phyloP scores from a whole-genome alignment of 2,113 vertebrate genomes.

The Columbina picui region DNA sequence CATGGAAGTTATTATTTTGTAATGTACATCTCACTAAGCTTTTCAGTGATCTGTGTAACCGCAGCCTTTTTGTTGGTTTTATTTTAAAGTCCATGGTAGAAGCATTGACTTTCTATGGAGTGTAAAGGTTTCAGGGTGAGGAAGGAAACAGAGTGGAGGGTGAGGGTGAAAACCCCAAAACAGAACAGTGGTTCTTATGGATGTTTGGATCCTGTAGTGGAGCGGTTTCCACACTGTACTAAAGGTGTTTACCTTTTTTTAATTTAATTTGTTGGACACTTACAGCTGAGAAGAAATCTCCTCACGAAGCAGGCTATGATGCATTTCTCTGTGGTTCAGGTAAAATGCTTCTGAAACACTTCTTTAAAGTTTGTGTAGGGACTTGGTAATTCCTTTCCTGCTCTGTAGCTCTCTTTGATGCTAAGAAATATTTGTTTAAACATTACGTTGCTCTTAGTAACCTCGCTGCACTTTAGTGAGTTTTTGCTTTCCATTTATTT shows the following conservation, averaged over 20 bases:
- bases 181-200: neutral
- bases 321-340: slow-evolving; percentile 82
- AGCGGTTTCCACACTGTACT: neutral
- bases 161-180: neutral
- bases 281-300: slow-evolving; percentile 68
- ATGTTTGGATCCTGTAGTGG: neutral
- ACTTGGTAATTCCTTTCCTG: neutral
- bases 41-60: neutral
- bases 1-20: neutral
- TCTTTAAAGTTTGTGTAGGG: neutral
- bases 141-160: neutral
- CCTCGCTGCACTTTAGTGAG: neutral
- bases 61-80: neutral
- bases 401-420: neutral
- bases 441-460: slow-evolving; percentile 19
- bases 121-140: neutral
- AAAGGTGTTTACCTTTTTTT: neutral
- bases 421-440: neutral
- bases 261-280: neutral
- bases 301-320: slow-evolving; percentile 78
- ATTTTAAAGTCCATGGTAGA: neutral
- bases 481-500: neutral
- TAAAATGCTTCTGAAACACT: slow-evolving; percentile 18
- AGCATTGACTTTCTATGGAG: neutral
- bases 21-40: neutral